These are phyloP conservation scores for Euschistus heros DNA, from an alignment of 1,140 invertebrate species.

Conservation along the genomic window DNA sequence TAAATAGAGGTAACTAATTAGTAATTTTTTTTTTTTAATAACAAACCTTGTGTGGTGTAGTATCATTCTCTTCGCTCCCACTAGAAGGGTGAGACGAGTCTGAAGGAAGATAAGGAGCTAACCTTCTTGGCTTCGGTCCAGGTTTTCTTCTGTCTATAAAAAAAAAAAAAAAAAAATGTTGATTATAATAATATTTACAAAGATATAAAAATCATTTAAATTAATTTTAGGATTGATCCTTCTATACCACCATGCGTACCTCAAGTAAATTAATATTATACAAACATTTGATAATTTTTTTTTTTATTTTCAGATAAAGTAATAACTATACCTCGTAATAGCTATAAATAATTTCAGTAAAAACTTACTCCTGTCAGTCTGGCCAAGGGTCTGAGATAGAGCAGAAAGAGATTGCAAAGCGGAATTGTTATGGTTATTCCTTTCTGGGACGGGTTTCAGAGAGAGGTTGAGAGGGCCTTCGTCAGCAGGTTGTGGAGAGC, in stretches of 20 bases:
- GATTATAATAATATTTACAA: no score
- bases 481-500: constrained; percentile 40
- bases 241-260: no score
- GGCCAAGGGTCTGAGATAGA: constrained; percentile 27
- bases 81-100: constrained; percentile 48
- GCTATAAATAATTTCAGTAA: background rate
- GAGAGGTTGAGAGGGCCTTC: constrained; percentile 72
- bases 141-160: constrained; percentile 54
- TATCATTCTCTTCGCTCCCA: constrained; percentile 55
- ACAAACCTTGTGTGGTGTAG: constrained; percentile 31
- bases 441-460: constrained; percentile 52
- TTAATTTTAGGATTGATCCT: no score
- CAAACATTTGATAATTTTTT: background rate
- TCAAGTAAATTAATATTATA: constrained; percentile 9
- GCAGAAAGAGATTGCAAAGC: constrained; percentile 28
- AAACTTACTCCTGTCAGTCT: constrained; percentile 32
- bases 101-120: constrained; percentile 42
- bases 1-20: background rate
- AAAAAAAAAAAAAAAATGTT: background rate
- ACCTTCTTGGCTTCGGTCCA: constrained; percentile 55
- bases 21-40: background rate
- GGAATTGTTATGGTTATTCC: constrained; percentile 27
- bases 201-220: no score
- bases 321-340: background rate
- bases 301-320: background rate